Percentiles rank a stretch among this genome's conserved stretches.
Conservation (phyloP, 2,797 vertebrate genomes). For the Todus mexicanus region DNA sequence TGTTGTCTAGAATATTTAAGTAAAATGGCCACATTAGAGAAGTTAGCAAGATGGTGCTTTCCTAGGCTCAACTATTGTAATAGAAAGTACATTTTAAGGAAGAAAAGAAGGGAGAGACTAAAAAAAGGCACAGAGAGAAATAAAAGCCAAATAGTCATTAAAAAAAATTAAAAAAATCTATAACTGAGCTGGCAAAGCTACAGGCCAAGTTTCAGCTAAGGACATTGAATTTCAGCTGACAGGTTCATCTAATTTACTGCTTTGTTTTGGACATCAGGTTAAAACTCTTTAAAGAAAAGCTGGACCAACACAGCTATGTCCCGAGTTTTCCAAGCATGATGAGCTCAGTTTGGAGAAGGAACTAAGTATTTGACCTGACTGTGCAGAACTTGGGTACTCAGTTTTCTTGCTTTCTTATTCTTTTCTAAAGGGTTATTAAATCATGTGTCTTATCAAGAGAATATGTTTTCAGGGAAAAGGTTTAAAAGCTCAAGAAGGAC, state of each 20-base stretch:
- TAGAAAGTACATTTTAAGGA: slow-evolving; percentile 30
- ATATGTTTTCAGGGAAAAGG: not conserved
- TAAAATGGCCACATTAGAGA: not conserved
- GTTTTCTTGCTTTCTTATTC: not conserved
- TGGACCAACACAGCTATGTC: not conserved
- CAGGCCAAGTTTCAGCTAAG: slow-evolving; percentile 47
- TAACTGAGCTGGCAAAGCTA: slow-evolving; percentile 45
- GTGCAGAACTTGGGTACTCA: not conserved
- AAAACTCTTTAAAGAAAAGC: slow-evolving; percentile 35
- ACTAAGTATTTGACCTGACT: not conserved
- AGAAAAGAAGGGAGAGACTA: not conserved
- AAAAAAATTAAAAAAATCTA: not conserved
- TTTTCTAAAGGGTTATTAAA: slow-evolving; percentile 23
- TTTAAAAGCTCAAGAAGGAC: not conserved
- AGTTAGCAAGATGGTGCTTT: not conserved
- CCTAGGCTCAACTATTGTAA: not conserved
- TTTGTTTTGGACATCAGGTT: slow-evolving; percentile 67
- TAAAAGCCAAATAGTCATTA: not conserved
- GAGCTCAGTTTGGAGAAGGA: slow-evolving; percentile 35
- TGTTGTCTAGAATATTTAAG: not conserved
- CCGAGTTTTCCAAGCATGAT: slow-evolving; percentile 38
- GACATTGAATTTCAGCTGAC: slow-evolving; percentile 56
- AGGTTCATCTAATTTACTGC: slow-evolving; percentile 63
- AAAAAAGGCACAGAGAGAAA: not conserved
- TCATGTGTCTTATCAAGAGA: not conserved